These are phyloP conservation scores for Euleptes europaea DNA, from an alignment of 2,113 vertebrate genomes.

Conservation along the genomic window DNA sequence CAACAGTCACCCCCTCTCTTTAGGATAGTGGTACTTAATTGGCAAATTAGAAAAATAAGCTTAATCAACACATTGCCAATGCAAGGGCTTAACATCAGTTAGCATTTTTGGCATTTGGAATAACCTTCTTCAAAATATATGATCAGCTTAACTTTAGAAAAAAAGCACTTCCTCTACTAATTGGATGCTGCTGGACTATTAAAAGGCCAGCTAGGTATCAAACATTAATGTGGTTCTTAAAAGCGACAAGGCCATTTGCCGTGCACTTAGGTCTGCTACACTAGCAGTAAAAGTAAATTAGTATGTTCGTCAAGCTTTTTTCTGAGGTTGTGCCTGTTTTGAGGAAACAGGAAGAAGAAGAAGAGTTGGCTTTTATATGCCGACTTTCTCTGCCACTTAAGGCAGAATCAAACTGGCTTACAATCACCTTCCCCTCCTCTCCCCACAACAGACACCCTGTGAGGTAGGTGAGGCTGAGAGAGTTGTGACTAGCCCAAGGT, in stretches of 20 bases:
- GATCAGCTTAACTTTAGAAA: conserved; percentile 39
- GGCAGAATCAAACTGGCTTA: no score
- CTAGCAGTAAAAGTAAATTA: conserved; percentile 37
- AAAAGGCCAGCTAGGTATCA: conserved; percentile 37
- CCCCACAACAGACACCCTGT: no score
- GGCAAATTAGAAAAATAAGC: conserved; percentile 18
- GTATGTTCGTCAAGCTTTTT: neutral
- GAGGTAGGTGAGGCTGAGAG: no score
- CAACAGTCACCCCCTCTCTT: neutral
- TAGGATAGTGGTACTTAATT: neutral
- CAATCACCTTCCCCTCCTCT: no score
- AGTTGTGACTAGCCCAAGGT: no score
- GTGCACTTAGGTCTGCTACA: conserved; percentile 37
- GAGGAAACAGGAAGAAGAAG: neutral
- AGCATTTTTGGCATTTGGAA: neutral
- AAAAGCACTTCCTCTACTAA: conserved; percentile 26
- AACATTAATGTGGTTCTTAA: conserved; percentile 19
- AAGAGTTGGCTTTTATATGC: no score
- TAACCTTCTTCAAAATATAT: neutral
- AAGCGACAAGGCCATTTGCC: conserved; percentile 28
- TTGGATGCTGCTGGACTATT: conserved; percentile 33
- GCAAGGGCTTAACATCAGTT: conserved; percentile 6
- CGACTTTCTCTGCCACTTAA: no score
- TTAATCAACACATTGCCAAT: conserved; percentile 16
- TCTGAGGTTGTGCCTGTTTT: neutral